phyloP scores from a whole-genome alignment of 2,797 vertebrate species.

The Pangasius krempfi region DNA sequence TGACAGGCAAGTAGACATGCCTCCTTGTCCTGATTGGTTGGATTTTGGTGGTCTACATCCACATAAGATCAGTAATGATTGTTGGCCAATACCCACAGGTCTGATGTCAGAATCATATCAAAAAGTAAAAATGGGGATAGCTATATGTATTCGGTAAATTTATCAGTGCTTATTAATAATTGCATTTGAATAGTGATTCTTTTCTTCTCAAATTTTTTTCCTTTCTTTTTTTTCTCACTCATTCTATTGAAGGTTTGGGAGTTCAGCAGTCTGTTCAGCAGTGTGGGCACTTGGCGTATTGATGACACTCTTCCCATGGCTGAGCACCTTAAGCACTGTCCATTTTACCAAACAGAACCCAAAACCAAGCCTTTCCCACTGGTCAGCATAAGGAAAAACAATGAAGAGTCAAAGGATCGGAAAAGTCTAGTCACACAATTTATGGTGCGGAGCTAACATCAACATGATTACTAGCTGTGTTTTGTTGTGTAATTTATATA shows the following conservation, averaged over 20 bases:
- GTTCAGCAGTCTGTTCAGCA: constrained; percentile 91
- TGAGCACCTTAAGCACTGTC: constrained; percentile 87
- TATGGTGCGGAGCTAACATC: constrained; percentile 21
- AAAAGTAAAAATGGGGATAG: background rate
- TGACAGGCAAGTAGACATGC: background rate
- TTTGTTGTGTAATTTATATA: background rate
- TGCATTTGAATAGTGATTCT: background rate
- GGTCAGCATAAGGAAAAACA: constrained; percentile 68
- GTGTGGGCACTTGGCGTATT: constrained; percentile 83
- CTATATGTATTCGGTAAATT: background rate
- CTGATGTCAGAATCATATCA: background rate
- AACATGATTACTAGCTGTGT: background rate
- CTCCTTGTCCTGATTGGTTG: background rate
- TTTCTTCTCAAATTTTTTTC: background rate
- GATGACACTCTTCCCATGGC: constrained; percentile 78
- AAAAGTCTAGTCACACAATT: constrained; percentile 75
- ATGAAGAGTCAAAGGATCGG: constrained; percentile 51
- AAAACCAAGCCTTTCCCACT: constrained; percentile 81
- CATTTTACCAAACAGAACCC: constrained; percentile 80
- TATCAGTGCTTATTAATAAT: background rate
- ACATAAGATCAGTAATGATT: background rate
- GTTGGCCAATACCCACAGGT: background rate
- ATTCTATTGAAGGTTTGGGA: constrained; percentile 85
- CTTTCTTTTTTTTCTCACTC: background rate
- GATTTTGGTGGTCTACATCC: background rate